Evolutionary conservation across 2,113 vertebrate species (phyloP).

Genomic region (Mola mola): DNA sequence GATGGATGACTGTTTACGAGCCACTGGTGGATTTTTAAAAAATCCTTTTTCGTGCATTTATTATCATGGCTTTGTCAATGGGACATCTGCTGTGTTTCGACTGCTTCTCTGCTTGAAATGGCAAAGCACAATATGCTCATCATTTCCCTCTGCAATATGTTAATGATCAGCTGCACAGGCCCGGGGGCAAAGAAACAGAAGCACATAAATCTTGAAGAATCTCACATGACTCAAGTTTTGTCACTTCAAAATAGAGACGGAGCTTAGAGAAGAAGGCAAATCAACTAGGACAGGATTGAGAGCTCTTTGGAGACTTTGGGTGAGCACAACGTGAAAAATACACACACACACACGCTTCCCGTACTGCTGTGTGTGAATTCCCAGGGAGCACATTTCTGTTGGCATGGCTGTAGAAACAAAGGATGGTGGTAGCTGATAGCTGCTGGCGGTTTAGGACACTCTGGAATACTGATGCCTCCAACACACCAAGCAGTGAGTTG

Average conservation of each 20-base stretch:
- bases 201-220: slow-evolving; percentile 31
- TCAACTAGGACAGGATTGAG: slow-evolving; percentile 50
- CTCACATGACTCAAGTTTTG: slow-evolving; percentile 11
- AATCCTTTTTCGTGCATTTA: slow-evolving; percentile 6
- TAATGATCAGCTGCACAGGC: slow-evolving; percentile 31
- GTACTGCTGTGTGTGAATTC: slow-evolving; percentile 33
- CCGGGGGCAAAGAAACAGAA: slow-evolving; percentile 40
- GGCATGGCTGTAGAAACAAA: slow-evolving; percentile 54
- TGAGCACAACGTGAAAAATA: slow-evolving; percentile 41
- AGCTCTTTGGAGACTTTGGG: slow-evolving; percentile 19
- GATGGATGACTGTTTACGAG: neutral
- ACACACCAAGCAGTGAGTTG: neutral
- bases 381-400: slow-evolving; percentile 33
- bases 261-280: slow-evolving; percentile 28
- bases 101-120: slow-evolving; percentile 1
- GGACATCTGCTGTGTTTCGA: slow-evolving; percentile 18
- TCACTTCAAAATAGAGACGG: slow-evolving; percentile 28
- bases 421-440: slow-evolving; percentile 33
- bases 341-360: slow-evolving; percentile 12
- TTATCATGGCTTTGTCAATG: neutral
- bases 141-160: slow-evolving; percentile 16
- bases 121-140: no score
- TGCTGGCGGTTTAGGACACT: slow-evolving; percentile 19
- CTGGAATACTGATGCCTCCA: slow-evolving; percentile 24
- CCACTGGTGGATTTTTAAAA: slow-evolving; percentile 14